These are phyloP conservation scores for Bombyx mori DNA, from an alignment of 1,140 invertebrate species.

Conservation along the genomic window ASM3026992v2 NC_085131.1:7466001-7466500, in stretches of 20 bases:
- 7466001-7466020: too few species aligned
- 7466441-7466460: neutral
- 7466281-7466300: slow-evolving; percentile 12
- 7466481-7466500: too few species aligned
- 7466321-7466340: slow-evolving; percentile 63
- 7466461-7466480: neutral
- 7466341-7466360: slow-evolving; percentile 65
- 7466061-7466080: too few species aligned
- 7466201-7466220: neutral
- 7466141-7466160: neutral
- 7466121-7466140: neutral
- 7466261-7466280: slow-evolving; percentile 15
- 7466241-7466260: neutral
- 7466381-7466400: slow-evolving; percentile 21
- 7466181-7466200: neutral
- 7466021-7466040: too few species aligned
- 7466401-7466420: too few species aligned
- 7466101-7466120: neutral
- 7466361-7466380: slow-evolving; percentile 45
- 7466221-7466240: too few species aligned
- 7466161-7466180: neutral
- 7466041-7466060: too few species aligned
- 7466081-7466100: neutral
- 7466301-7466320: slow-evolving; percentile 31
- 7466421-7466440: slow-evolving; percentile 7